Evolutionary conservation across 2,888 invertebrate genomes (phyloP), one percentile per base, ranked within the genome.

Genomic region (Arge pagana): DNA sequence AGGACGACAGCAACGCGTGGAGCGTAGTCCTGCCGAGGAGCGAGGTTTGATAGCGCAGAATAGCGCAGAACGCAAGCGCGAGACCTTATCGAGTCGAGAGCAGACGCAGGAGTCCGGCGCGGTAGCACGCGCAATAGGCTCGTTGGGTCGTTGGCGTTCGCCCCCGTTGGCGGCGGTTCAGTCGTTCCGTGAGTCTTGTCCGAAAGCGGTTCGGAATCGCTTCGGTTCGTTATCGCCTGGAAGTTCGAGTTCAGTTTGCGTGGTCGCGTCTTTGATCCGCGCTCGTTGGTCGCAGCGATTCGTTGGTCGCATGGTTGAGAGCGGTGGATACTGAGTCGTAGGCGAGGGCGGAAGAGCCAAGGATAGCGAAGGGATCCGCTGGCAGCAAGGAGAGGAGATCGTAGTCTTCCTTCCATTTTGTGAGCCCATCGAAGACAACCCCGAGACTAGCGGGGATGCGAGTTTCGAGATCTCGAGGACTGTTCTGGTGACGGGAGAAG

Each of bases 71-170:
- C 45, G 45, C 45, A 45, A 33, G 45, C 45, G 45, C 45, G 35
- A 31, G 33, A 45, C 33, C 45, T 45, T 45, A 45, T 45, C 33
- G 45, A 45, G 45, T 45, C 19, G 33, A 35, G 31, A 35, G 45
- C 33, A 45, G 33, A 33, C 45, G 24, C 45, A 23, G 33, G 13
- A 35, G 33, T n/a, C n/a, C n/a, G n/a, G n/a, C n/a, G n/a, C n/a
- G n/a, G n/a, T n/a, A n/a, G n/a, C n/a, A n/a, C n/a, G n/a, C n/a
- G n/a, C n/a, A n/a, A n/a, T n/a, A n/a, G n/a, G n/a, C n/a, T n/a
- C n/a, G n/a, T n/a, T n/a, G n/a, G n/a, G n/a, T n/a, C n/a, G n/a
- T n/a, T 33, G 45, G 45, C 33, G 13, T 31, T 26, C 33, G 23
- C 31, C 24, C 13, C 31, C 43, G 31, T 15, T 21, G 21, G 16